These are phyloP conservation scores for Thereva unica DNA, from an alignment of 2,888 invertebrate species.

Conservation along the genomic window DNA sequence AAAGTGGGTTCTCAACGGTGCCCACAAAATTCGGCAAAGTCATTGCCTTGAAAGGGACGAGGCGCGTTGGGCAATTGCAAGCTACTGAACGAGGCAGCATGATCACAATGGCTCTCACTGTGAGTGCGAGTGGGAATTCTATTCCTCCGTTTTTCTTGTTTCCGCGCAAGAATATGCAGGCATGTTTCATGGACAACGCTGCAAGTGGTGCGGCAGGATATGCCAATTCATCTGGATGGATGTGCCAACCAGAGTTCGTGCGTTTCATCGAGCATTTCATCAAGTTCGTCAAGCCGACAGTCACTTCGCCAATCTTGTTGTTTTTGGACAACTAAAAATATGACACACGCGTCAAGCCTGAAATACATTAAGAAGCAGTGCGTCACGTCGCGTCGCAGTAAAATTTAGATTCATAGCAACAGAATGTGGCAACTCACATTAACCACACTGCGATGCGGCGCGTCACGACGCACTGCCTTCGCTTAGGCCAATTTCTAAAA, in stretches of 20 bases:
- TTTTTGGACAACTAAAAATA: constrained; percentile 43
- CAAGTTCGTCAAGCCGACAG: constrained; percentile 30
- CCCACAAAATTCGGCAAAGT: constrained; percentile 26
- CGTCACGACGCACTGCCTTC: no score
- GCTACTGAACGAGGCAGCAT: constrained; percentile 31
- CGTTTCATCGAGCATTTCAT: constrained; percentile 38
- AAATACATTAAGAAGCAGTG: no score
- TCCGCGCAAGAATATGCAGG: constrained; percentile 37
- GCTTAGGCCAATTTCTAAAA: no score
- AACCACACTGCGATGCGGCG: no score
- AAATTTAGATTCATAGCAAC: no score
- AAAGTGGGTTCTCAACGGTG: constrained; percentile 31
- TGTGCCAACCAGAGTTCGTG: constrained; percentile 33
- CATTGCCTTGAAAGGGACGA: constrained; percentile 15
- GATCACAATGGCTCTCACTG: constrained; percentile 29
- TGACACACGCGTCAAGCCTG: no score
- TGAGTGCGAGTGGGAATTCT: constrained; percentile 22
- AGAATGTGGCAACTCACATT: no score
- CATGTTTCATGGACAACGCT: constrained; percentile 39
- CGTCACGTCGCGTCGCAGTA: no score
- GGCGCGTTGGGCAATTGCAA: constrained; percentile 28
- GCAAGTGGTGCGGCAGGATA: not conserved
- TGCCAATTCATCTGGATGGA: constrained; percentile 42
- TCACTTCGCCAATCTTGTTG: constrained; percentile 37
- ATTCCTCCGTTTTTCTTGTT: constrained; percentile 37